Conservation (phyloP, 2,797 vertebrate species). For the Pseudocheirus occidentalis region DNA sequence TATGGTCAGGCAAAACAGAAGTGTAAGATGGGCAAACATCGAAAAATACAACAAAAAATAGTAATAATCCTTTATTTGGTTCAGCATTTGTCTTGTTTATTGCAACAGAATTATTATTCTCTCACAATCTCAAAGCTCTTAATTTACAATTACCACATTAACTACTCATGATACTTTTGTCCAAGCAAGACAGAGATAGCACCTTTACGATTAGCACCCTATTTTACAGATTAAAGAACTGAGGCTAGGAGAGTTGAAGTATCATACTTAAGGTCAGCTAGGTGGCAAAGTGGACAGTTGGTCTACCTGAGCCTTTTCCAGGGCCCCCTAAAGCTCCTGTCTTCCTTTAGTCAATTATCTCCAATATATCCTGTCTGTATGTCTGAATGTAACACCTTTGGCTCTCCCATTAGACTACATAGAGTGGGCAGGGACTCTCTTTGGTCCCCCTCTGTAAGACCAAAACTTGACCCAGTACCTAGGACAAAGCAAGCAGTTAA, state of each 20-base stretch:
- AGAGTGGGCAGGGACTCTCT: neutral
- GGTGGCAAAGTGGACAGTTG: neutral
- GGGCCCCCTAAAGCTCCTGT: neutral
- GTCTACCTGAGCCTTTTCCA: neutral
- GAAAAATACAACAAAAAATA: constrained; percentile 21
- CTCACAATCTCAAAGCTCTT: constrained; percentile 26
- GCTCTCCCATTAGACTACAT: neutral
- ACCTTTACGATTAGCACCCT: constrained; percentile 18
- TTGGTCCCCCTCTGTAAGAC: neutral
- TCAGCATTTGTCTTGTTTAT: neutral
- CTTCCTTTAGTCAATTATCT: neutral
- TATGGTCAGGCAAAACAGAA: constrained; percentile 17
- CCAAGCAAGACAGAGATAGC: neutral
- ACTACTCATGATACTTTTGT: neutral
- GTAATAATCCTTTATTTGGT: constrained; percentile 13
- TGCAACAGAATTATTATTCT: constrained; percentile 21
- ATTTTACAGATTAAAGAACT: constrained; percentile 33
- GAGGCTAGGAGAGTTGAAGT: neutral
- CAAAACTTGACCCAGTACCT: neutral
- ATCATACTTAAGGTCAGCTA: neutral
- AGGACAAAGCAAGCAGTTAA: neutral
- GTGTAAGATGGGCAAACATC: neutral
- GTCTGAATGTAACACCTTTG: neutral
- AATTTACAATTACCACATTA: constrained; percentile 23
- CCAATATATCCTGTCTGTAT: neutral